Evolutionary conservation across 2,888 invertebrate species (phyloP).

Genomic region (Drosophila incognita): DNA sequence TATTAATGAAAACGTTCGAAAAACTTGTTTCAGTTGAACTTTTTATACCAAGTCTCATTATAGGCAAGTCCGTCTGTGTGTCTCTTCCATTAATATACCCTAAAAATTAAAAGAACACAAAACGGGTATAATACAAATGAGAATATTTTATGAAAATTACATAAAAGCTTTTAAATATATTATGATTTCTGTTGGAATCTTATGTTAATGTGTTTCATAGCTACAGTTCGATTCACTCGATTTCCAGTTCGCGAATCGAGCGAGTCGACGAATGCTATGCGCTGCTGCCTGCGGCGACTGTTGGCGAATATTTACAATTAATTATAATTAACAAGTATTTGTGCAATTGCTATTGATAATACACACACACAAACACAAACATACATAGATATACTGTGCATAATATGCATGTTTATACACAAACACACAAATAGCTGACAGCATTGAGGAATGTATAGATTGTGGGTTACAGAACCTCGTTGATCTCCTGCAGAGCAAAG

Average conservation of each 20-base stretch:
- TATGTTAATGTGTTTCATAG: not conserved
- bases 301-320: conserved; percentile 38
- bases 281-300: conserved; percentile 11
- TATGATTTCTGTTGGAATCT: not conserved
- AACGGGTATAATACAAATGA: not conserved
- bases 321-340: conserved; percentile 46
- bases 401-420: not conserved
- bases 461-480: not conserved
- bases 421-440: not conserved
- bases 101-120: not conserved
- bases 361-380: conserved; percentile 8
- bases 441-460: not conserved
- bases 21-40: conserved; percentile 38
- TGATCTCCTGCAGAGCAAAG: not conserved
- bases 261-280: conserved; percentile 2
- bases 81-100: not conserved
- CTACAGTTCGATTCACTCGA: not conserved
- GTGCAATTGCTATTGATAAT: conserved; percentile 27
- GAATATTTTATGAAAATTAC: not conserved
- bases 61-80: not conserved
- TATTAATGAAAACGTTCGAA: conserved; percentile 17
- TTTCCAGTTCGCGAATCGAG: not conserved
- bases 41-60: conserved; percentile 1
- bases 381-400: not conserved
- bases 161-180: not conserved